Evolutionary conservation across 2,113 vertebrate species (phyloP), one percentile per base, ranked within the genome.

Genomic region (Silurus glanis): DNA sequence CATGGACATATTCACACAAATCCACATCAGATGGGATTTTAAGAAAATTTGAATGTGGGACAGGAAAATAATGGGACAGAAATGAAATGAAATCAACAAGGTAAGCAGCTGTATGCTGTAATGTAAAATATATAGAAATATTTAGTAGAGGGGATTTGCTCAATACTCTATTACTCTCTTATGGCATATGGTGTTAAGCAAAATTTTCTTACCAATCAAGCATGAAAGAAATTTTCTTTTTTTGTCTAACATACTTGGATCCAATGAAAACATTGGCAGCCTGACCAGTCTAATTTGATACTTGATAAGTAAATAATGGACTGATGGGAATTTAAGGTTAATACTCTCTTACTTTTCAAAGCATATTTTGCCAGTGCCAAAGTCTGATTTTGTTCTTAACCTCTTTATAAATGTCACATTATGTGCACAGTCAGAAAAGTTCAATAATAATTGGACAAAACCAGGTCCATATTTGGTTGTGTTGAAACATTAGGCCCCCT

Each of bases 1-100:
- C 17, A 12, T 49, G n/a, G 49, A 82, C 84, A 55, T n/a, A 58
- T 53, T 21, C 47, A 47, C n/a, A 93, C 93, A 92, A 88, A 81
- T 55, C 14, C 37, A 37, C 0, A 59, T 1, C 45, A 80, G 59
- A 59, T 80, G 5, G 17, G 28, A 59, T 59, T 12, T 21, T 25
- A 59, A 59, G 25, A 25, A 37, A 61, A 80, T 21, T 6, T 82
- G 51, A 71, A 83, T 61, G 28, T 37, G 55, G 16, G 6, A 25
- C 49, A 79, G 6, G 71, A 4, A 76, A 87, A 82, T 37, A 37
- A 37, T 37, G 2, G 25, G 17, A 75, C 6, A 85, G 64, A 49
- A 58, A 76, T 83, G 21, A 58, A 14, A 59, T 23, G 16, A 86
- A 61, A 59, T 49, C 28, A 55, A 28, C 23, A 47, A 67, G 53